phyloP scores from a whole-genome alignment of 2,797 vertebrate species.

The Garrulus glandarius region DNA sequence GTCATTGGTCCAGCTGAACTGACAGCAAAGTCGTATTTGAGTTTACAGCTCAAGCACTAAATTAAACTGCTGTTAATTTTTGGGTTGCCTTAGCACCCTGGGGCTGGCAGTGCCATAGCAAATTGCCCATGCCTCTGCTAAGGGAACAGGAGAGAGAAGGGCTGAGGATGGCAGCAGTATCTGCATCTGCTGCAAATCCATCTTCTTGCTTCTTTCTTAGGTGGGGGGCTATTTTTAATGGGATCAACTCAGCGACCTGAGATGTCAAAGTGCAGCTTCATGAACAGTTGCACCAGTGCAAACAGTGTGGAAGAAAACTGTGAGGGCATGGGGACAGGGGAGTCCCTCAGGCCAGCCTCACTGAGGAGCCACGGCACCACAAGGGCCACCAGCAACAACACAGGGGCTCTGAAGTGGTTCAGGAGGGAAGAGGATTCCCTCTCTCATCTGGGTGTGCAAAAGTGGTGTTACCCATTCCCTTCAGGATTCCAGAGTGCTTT shows the following conservation, averaged over 20 bases:
- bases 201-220: neutral
- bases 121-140: neutral
- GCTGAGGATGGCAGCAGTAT: neutral
- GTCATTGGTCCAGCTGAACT: neutral
- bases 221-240: neutral
- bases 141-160: neutral
- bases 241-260: fast-evolving
- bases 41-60: neutral
- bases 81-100: neutral
- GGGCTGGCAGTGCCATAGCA: neutral
- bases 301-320: neutral
- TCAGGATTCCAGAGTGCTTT: neutral
- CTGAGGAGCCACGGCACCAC: fast-evolving
- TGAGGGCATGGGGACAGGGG: neutral
- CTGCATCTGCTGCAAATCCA: neutral
- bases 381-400: neutral
- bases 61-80: neutral
- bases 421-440: neutral
- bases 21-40: neutral
- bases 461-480: neutral
- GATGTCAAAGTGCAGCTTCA: neutral
- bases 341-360: neutral
- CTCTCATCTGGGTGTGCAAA: neutral
- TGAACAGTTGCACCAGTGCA: neutral
- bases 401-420: neutral